Conservation (phyloP, 2,797 vertebrate genomes). For the Myotis daubentonii region DNA sequence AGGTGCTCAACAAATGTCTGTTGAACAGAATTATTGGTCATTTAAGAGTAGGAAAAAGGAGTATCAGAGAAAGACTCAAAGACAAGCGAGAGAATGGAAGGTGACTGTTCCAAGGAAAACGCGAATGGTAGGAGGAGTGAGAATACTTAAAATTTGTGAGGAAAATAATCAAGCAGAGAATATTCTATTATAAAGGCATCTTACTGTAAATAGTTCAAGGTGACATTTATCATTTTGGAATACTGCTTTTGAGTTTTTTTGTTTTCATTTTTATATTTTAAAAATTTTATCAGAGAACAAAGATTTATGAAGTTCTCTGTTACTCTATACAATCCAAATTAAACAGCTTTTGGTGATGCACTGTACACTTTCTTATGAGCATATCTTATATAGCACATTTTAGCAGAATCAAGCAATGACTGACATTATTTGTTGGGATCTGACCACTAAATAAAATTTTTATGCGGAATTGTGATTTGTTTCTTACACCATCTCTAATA, state of each 20-base stretch:
- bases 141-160: not conserved
- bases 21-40: not conserved
- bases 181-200: conserved; percentile 62
- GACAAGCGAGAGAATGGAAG: not conserved
- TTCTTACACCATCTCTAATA: not conserved
- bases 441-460: conserved; percentile 86
- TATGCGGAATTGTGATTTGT: conserved; percentile 78
- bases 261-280: conserved; percentile 82
- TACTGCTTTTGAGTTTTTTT: conserved; percentile 62
- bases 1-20: conserved; percentile 52
- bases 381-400: conserved; percentile 78
- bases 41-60: not conserved
- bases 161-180: not conserved
- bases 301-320: conserved; percentile 70
- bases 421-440: conserved; percentile 76
- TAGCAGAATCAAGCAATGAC: conserved; percentile 75
- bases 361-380: conserved; percentile 76
- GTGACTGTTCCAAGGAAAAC: not conserved
- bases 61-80: not conserved
- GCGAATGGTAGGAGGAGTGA: not conserved
- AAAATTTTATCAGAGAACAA: conserved; percentile 75
- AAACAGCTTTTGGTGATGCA: conserved; percentile 80
- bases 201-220: conserved; percentile 81
- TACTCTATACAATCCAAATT: conserved; percentile 78
- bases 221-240: conserved; percentile 63